Evolutionary conservation across 2,113 vertebrate genomes (phyloP).

Genomic region (Prochilodus magdalenae): DNA sequence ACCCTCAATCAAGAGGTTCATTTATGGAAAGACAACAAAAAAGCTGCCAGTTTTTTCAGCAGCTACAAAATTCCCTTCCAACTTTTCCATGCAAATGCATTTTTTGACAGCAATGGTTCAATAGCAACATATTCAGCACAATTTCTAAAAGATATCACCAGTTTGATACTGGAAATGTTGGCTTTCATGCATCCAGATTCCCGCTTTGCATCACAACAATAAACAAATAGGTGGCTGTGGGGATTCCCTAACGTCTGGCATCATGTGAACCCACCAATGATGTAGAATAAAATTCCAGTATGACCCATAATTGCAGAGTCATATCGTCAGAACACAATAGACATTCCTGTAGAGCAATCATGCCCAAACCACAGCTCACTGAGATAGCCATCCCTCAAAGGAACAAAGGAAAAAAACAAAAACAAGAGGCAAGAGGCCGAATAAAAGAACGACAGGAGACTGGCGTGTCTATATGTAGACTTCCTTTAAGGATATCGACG

Average conservation of each 20-base stretch:
- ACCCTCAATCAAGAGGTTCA: no score
- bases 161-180: not conserved
- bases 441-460: constrained; percentile 21
- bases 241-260: constrained; percentile 30
- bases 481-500: constrained; percentile 63
- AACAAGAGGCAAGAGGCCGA: constrained; percentile 39
- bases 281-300: not conserved
- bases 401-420: constrained; percentile 34
- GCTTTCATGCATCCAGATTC: not conserved
- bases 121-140: no score
- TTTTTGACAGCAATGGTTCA: no score
- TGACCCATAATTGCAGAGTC: not conserved
- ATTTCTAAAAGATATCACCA: not conserved
- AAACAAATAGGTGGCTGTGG: not conserved
- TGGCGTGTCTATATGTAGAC: constrained; percentile 64
- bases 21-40: no score
- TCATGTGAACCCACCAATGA: not conserved
- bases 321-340: not conserved
- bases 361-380: not conserved
- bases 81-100: no score
- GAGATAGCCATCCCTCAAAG: not conserved
- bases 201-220: constrained; percentile 4
- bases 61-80: no score
- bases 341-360: not conserved
- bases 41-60: no score